These are phyloP conservation scores for Piprites chloris DNA, from an alignment of 2,113 vertebrate genomes.

Conservation along the genomic window DNA sequence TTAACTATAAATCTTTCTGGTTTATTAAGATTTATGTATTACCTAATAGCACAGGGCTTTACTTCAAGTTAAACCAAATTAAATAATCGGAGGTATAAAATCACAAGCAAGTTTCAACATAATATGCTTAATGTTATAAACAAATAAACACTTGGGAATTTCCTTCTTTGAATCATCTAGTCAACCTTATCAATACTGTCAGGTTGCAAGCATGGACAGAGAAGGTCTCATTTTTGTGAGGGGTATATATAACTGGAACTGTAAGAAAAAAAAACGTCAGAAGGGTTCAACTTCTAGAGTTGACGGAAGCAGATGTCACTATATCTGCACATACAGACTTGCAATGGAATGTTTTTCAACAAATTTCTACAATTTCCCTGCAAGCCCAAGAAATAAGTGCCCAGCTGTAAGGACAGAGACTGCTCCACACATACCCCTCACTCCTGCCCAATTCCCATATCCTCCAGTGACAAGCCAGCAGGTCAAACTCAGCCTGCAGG, in stretches of 20 bases:
- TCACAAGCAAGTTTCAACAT: not conserved
- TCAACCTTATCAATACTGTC: not conserved
- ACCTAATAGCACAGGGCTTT: not conserved
- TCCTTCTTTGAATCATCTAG: not conserved
- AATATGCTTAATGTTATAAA: not conserved
- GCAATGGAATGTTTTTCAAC: not conserved
- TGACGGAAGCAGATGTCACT: not conserved
- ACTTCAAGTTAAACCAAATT: not conserved
- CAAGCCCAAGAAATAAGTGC: not conserved
- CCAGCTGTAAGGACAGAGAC: not conserved
- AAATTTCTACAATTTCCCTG: not conserved
- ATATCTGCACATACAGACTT: not conserved
- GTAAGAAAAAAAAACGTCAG: not conserved
- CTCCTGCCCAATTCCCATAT: fast-evolving
- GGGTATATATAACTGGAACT: not conserved
- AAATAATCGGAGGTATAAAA: not conserved
- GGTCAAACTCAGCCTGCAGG: not conserved
- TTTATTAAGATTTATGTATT: not conserved
- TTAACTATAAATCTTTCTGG: not conserved
- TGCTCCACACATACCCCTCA: fast-evolving
- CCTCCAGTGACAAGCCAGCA: not conserved
- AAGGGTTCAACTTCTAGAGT: not conserved
- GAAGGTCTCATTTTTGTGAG: not conserved
- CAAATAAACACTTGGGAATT: not conserved
- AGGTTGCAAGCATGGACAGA: not conserved